Percentiles rank a stretch among this genome's conserved stretches.
phyloP scores from a whole-genome alignment of 2,888 invertebrate species.

The Phalera bucephala region DNA sequence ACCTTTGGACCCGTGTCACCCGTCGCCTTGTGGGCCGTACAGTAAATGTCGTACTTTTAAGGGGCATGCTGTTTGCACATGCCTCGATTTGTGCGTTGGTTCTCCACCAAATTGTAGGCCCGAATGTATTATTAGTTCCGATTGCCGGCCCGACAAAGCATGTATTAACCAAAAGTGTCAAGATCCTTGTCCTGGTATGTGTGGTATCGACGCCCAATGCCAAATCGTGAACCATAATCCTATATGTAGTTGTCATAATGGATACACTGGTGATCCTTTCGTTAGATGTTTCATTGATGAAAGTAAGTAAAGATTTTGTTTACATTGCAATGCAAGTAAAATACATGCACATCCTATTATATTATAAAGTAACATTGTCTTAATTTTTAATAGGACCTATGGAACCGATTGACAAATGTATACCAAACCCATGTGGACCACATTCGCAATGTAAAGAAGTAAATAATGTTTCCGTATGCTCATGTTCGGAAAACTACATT shows the following conservation, averaged over 20 bases:
- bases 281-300: slow-evolving; percentile 85
- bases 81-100: slow-evolving; percentile 87
- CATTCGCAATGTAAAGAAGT: slow-evolving; percentile 88
- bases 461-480: slow-evolving; percentile 87
- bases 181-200: slow-evolving; percentile 90
- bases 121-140: slow-evolving; percentile 90
- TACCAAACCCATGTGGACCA: slow-evolving; percentile 90
- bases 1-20: slow-evolving; percentile 86
- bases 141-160: slow-evolving; percentile 88
- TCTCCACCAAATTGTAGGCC: slow-evolving; percentile 90
- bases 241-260: slow-evolving; percentile 88
- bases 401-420: slow-evolving; percentile 83
- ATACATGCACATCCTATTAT: neutral
- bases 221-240: slow-evolving; percentile 91
- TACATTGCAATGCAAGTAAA: slow-evolving; percentile 3
- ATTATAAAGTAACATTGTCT: slow-evolving; percentile 1
- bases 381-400: slow-evolving; percentile 57
- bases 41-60: slow-evolving; percentile 88
- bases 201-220: slow-evolving; percentile 90
- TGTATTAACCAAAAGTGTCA: slow-evolving; percentile 90
- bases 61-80: slow-evolving; percentile 90
- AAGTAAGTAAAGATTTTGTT: slow-evolving; percentile 76
- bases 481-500: slow-evolving; percentile 88
- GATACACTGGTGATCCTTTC: slow-evolving; percentile 90
- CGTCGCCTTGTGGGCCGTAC: slow-evolving; percentile 91